phyloP scores from a whole-genome alignment of 2,888 invertebrate species.

The Mythimna albipuncta region DNA sequence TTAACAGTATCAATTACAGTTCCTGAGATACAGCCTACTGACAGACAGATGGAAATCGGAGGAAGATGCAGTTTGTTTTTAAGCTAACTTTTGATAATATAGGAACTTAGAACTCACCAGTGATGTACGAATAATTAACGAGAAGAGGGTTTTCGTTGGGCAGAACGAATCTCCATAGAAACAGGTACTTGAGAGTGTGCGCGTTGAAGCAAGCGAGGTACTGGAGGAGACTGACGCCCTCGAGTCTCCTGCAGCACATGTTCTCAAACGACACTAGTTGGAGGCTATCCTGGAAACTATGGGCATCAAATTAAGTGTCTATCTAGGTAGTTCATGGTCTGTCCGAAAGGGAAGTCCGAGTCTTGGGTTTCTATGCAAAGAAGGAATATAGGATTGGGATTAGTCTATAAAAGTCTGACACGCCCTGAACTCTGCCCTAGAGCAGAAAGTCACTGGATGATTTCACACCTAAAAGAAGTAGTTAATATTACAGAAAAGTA shows the following conservation, averaged over 20 bases:
- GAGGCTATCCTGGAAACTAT: conserved; percentile 81
- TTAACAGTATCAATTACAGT: no score
- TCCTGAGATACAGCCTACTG: no score
- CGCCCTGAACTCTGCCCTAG: no score
- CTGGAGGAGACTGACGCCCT: conserved; percentile 81
- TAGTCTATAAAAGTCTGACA: no score
- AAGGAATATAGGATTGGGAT: no score
- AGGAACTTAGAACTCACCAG: conserved; percentile 70
- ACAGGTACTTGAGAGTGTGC: conserved; percentile 82
- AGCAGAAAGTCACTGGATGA: no score
- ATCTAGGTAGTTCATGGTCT: no score
- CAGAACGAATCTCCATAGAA: conserved; percentile 84
- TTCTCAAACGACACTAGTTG: conserved; percentile 86
- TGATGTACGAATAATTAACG: conserved; percentile 83
- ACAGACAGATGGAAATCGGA: neutral
- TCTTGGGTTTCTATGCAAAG: no score
- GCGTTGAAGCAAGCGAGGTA: conserved; percentile 83
- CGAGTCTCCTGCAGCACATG: conserved; percentile 79
- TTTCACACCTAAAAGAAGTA: no score
- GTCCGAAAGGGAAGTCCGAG: no score
- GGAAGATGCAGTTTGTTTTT: neutral
- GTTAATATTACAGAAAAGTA: no score
- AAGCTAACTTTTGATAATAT: neutral
- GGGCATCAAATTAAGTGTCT: neutral
- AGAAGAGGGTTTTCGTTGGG: conserved; percentile 85